Conservation (phyloP, 2,888 invertebrate species). For the Coremacera marginata region DNA sequence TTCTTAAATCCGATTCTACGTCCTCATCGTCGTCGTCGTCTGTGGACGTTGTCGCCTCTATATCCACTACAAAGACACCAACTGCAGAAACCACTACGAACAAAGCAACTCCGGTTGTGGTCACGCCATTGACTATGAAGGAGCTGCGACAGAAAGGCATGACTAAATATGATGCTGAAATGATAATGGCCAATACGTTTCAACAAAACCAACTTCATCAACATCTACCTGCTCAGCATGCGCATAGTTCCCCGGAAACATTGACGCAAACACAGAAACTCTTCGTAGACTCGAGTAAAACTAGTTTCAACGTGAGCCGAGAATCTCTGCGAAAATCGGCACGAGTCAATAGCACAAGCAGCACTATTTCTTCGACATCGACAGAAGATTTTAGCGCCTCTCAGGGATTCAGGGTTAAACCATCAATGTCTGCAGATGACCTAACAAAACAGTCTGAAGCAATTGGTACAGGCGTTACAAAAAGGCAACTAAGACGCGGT, state of each 20-base stretch:
- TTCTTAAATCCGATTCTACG: conserved; percentile 24
- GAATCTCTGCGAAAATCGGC: conserved; percentile 65
- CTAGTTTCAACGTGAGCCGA: conserved; percentile 47
- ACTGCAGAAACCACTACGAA: conserved; percentile 36
- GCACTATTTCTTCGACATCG: conserved; percentile 66
- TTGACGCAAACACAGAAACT: conserved; percentile 47
- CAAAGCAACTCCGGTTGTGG: conserved; percentile 58
- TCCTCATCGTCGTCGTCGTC: conserved; percentile 33
- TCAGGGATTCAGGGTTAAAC: not conserved
- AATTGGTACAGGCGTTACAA: conserved; percentile 61
- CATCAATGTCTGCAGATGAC: conserved; percentile 43
- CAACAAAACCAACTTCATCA: conserved; percentile 57
- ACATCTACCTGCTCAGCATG: conserved; percentile 43
- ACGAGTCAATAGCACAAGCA: conserved; percentile 68
- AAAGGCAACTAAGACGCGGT: conserved; percentile 42
- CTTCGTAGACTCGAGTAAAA: conserved; percentile 41
- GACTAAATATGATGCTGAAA: conserved; percentile 89
- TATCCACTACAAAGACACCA: conserved; percentile 2
- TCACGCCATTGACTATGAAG: conserved; percentile 78
- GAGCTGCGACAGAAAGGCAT: conserved; percentile 87
- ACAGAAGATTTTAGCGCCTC: conserved; percentile 56
- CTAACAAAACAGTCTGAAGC: conserved; percentile 37
- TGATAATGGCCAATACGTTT: conserved; percentile 77
- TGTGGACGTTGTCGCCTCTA: conserved; percentile 13
- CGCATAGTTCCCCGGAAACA: conserved; percentile 43